Evolutionary conservation across 2,797 vertebrate genomes (phyloP).

Genomic region (Parauchenoglanis ngamensis): DNA sequence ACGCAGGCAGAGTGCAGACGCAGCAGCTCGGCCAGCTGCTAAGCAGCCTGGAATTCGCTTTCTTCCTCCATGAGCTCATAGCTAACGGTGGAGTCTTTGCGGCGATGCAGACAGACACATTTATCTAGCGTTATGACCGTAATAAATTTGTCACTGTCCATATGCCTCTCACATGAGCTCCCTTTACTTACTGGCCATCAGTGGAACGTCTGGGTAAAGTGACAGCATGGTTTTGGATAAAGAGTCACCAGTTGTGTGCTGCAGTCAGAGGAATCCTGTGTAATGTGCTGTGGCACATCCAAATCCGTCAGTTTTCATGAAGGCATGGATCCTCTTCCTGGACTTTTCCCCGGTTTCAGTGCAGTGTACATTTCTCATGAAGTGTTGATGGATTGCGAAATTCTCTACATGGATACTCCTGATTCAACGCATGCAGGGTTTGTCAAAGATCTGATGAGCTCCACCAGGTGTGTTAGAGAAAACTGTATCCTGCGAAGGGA

Average conservation of each 20-base stretch:
- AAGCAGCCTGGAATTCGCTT: slow-evolving; percentile 42
- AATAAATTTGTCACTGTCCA: slow-evolving; percentile 36
- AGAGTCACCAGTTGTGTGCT: slow-evolving; percentile 11
- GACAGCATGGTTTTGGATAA: not conserved
- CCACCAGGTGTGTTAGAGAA: not conserved
- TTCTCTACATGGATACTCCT: not conserved
- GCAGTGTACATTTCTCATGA: not conserved
- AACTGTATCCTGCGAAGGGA: too few relatives aligned
- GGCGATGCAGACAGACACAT: slow-evolving; percentile 10
- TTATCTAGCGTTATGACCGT: slow-evolving; percentile 42
- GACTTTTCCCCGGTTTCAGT: not conserved
- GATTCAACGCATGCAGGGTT: not conserved
- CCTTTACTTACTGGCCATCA: slow-evolving; percentile 10
- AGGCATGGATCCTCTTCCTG: not conserved
- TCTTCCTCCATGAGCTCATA: slow-evolving; percentile 44
- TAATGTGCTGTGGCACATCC: not conserved
- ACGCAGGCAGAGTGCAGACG: slow-evolving; percentile 90
- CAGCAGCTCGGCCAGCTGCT: slow-evolving; percentile 78
- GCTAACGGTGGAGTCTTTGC: slow-evolving; percentile 17
- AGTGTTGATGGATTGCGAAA: not conserved
- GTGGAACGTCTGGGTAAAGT: slow-evolving; percentile 4
- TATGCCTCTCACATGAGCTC: slow-evolving; percentile 4
- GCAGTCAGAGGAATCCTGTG: not conserved
- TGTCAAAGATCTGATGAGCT: not conserved
- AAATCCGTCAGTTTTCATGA: not conserved